phyloP scores from a whole-genome alignment of 2,888 invertebrate genomes.

The Ephialtes manifestator region DNA sequence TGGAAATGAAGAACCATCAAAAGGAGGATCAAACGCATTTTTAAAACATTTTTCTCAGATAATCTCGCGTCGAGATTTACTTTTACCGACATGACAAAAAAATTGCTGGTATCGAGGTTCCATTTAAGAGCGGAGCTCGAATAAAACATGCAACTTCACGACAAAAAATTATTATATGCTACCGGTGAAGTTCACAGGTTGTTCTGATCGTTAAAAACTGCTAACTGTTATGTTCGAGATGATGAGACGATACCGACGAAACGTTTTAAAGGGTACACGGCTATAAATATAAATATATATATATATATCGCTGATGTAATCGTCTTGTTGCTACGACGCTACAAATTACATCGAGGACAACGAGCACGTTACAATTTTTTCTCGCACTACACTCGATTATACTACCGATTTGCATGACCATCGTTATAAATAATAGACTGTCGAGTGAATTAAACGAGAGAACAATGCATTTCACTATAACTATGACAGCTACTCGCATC shows the following conservation, averaged over 20 bases:
- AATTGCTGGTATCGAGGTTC: no score
- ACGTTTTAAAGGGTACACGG: not conserved
- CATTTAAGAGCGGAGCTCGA: no score
- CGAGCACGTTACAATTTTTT: conserved; percentile 34
- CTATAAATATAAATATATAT: not conserved
- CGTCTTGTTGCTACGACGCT: conserved; percentile 26
- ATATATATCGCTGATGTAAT: conserved; percentile 51
- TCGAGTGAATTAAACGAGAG: conserved; percentile 10
- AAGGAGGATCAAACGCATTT: no score
- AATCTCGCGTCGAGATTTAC: no score
- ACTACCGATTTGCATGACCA: conserved; percentile 51
- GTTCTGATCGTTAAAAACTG: not conserved
- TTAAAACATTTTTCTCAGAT: no score
- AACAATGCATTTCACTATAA: conserved; percentile 37
- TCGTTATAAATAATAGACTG: conserved; percentile 41
- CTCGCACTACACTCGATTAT: conserved; percentile 31
- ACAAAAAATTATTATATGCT: not conserved
- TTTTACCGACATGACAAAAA: no score
- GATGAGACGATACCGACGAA: not conserved
- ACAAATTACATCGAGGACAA: conserved; percentile 51
- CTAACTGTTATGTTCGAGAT: not conserved
- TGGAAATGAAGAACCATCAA: no score
- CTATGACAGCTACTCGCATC: not conserved
- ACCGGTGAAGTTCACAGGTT: not conserved
- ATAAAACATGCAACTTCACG: no score